These are phyloP conservation scores for Mobula hypostoma DNA, from an alignment of 2,113 vertebrate genomes.

Conservation along the genomic window DNA sequence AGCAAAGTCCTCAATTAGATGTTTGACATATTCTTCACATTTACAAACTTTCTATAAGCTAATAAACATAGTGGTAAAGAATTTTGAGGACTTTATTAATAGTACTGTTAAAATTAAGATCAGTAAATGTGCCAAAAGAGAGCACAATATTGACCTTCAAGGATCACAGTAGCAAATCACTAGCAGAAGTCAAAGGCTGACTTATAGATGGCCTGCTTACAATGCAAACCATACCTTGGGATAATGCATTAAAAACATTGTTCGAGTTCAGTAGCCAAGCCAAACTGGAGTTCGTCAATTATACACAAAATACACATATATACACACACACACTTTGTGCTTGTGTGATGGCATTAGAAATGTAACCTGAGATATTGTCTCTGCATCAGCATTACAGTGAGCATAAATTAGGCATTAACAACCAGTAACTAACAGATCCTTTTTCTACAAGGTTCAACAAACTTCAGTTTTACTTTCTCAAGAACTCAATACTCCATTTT, in stretches of 20 bases:
- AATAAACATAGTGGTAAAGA: slow-evolving; percentile 36
- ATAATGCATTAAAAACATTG: background rate
- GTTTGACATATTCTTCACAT: no score
- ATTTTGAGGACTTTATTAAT: slow-evolving; percentile 36
- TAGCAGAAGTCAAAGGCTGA: background rate
- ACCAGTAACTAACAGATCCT: background rate
- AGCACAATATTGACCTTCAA: background rate
- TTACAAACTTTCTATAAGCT: slow-evolving; percentile 39
- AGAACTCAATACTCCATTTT: background rate
- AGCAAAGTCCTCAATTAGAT: background rate
- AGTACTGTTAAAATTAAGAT: slow-evolving; percentile 41
- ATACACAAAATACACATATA: no score
- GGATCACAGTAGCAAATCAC: background rate
- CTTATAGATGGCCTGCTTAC: background rate
- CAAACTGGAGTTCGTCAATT: background rate
- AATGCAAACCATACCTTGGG: background rate
- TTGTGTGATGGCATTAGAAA: background rate
- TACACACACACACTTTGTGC: background rate
- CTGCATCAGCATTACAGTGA: background rate
- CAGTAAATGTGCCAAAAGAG: slow-evolving; percentile 40
- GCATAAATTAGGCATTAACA: background rate
- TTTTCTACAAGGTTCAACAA: background rate
- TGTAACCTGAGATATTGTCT: background rate
- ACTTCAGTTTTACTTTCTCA: background rate
- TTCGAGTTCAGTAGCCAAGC: background rate